A percentile compares a stretch with the other conserved stretches of the same genome.
Conservation (phyloP, 2,797 vertebrate species). For the Myiotriccus ornatus region DNA sequence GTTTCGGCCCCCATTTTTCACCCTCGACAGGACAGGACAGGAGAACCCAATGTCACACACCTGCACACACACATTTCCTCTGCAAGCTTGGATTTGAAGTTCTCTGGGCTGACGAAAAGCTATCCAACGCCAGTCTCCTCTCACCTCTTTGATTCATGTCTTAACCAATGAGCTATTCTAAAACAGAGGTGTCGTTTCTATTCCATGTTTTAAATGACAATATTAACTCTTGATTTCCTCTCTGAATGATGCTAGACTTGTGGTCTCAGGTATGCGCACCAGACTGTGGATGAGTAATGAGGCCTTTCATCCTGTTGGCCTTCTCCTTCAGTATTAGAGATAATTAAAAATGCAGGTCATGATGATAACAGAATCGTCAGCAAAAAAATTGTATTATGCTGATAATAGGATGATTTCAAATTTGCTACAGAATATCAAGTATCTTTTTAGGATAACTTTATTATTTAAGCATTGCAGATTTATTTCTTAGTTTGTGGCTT, state of each 20-base stretch:
- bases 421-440: background rate
- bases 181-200: background rate
- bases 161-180: background rate
- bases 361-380: background rate
- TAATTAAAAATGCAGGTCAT: background rate
- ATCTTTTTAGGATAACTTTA: background rate
- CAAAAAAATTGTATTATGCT: background rate
- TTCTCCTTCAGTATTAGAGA: background rate
- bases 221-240: background rate
- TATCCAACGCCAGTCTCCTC: background rate
- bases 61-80: background rate
- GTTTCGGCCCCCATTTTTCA: background rate
- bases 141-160: background rate
- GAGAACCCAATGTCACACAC: background rate
- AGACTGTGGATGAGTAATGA: background rate
- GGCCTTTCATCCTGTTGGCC: background rate
- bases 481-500: background rate
- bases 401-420: background rate
- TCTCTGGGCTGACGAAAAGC: background rate
- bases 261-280: fast-evolving
- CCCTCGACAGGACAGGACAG: background rate
- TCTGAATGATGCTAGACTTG: background rate
- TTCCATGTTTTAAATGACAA: background rate
- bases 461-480: background rate
- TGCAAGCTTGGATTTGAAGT: background rate